Conservation (phyloP, 2,113 vertebrate genomes). For the Engystomops pustulosus region DNA sequence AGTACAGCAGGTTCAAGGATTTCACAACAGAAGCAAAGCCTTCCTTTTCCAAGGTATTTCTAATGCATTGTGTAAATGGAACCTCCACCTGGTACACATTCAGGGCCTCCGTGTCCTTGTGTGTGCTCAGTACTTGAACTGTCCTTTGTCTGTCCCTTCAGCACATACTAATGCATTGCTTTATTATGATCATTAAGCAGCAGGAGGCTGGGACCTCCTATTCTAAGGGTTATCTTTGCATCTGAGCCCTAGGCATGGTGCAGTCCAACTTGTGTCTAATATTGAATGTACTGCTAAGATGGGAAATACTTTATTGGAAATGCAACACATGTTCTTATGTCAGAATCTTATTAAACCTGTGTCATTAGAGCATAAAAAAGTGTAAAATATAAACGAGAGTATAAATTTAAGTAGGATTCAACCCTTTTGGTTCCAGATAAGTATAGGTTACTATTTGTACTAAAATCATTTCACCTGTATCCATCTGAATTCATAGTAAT, state of each 20-base stretch:
- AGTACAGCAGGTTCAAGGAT: constrained; percentile 91
- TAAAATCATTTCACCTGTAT: not conserved
- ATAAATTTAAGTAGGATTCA: not conserved
- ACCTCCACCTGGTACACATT: not conserved
- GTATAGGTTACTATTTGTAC: not conserved
- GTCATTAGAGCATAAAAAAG: not conserved
- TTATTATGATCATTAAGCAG: constrained; percentile 35
- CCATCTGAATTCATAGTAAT: not conserved
- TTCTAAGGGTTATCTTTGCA: not conserved
- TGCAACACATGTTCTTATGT: not conserved
- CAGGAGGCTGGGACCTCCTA: not conserved
- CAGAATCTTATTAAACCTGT: no score
- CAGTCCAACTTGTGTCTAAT: not conserved
- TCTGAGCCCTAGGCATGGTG: not conserved
- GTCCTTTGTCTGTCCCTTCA: constrained; percentile 46
- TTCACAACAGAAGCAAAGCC: constrained; percentile 93
- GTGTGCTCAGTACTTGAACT: not conserved
- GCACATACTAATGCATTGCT: constrained; percentile 13
- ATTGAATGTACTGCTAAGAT: not conserved
- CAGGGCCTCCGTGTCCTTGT: constrained; percentile 7
- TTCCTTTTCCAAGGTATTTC: constrained; percentile 91
- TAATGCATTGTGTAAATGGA: not conserved
- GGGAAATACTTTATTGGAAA: constrained; percentile 11
- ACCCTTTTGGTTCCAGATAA: not conserved
- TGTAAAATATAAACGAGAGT: not conserved